phyloP scores from a whole-genome alignment of 2,888 invertebrate species.

The Chloroclystis v-ata region DNA sequence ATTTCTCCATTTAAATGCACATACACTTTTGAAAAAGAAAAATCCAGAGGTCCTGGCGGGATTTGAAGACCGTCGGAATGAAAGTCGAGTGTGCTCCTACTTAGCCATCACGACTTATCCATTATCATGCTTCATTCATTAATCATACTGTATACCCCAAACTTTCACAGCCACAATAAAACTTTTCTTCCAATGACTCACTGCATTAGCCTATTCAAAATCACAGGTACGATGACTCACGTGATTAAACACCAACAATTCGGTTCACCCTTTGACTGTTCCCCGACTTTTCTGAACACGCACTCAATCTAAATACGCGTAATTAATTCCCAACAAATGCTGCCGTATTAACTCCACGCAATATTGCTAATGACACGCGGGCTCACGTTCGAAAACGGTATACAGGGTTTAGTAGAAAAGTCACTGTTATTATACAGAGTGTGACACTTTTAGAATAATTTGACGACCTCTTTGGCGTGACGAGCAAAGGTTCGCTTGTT shows the following conservation, averaged over 20 bases:
- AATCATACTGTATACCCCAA: no score
- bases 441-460: no score
- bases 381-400: constrained; percentile 22
- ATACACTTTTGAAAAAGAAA: background rate
- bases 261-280: constrained; percentile 8
- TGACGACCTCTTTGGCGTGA: no score
- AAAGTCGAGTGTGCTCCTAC: background rate
- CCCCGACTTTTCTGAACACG: constrained; percentile 18
- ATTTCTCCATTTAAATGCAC: background rate
- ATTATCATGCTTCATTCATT: no score
- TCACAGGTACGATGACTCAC: background rate
- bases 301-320: constrained; percentile 29
- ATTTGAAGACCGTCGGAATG: background rate
- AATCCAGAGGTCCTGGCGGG: background rate
- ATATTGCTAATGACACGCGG: constrained; percentile 35
- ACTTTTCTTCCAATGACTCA: no score
- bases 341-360: constrained; percentile 29
- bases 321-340: constrained; percentile 30
- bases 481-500: no score
- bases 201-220: background rate
- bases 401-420: constrained; percentile 3
- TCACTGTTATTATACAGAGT: no score
- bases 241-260: background rate
- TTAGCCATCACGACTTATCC: background rate
- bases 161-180: no score